Evolutionary conservation across 2,113 vertebrate species (phyloP), one percentile per base, ranked within the genome.

Genomic region (Upupa epops): DNA sequence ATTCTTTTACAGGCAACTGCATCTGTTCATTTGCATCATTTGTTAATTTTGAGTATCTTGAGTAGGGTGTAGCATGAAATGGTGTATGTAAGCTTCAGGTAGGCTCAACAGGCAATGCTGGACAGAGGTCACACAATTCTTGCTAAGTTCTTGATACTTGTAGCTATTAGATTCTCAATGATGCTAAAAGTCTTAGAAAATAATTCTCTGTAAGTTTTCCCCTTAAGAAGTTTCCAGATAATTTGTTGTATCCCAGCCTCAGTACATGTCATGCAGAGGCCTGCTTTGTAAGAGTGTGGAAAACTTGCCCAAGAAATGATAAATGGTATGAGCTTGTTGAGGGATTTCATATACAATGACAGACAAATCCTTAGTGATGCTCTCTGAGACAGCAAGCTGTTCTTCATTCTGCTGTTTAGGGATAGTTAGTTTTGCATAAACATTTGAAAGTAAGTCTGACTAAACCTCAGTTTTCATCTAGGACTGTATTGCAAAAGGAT

Each of bases 1-100:
- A 13, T 84, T 89, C 85, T 96, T 95, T 52, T 83, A 28, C 63
- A 20, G 72, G 79, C 88, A 90, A 19, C 63, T 46, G 28, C 34
- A 66, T 87, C 60, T 83, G 42, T 81, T 91, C 51, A 18, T 22
- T 13, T 54, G 34, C 77, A 52, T 36, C 48, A 94, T 91, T 83
- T 68, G 65, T 19, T 93, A 48, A 61, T 71, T n/a, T 46, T 36
- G 54, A 29, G 51, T 56, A 8, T 59, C 31, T 76, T 31, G 71
- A 87, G 52, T n/a, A 69, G 46, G 14, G 9, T 16, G 11, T 55
- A 82, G 32, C 63, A 79, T 69, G 84, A 86, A 88, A 76, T 64
- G 15, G 59, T 70, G 34, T 60, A 40, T 80, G 32, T 34, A 65
- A 83, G 18, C 65, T 77, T 83, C 2, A 8, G 4, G 14, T 25